Conservation (phyloP, 2,113 vertebrate species). For the Nettapus auritus region DNA sequence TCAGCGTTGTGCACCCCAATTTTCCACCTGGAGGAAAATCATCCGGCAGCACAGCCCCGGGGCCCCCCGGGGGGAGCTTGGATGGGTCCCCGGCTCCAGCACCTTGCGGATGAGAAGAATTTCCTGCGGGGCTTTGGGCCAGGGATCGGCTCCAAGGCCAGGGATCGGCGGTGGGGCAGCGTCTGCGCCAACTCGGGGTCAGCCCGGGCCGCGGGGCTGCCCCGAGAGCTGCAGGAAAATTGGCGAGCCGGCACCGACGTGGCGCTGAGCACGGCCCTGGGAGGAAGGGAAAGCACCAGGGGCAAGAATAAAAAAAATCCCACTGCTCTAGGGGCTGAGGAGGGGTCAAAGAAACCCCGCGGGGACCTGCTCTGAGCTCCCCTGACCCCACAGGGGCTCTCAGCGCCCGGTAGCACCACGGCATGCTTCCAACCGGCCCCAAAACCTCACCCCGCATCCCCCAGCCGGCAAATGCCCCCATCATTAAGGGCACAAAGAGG, state of each 20-base stretch:
- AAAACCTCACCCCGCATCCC: no score
- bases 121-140: background rate
- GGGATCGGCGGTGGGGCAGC: no score
- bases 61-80: fast-evolving
- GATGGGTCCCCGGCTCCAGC: background rate
- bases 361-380: background rate
- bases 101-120: background rate
- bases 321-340: fast-evolving
- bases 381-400: background rate
- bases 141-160: background rate
- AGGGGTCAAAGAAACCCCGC: background rate
- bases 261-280: background rate
- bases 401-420: fast-evolving
- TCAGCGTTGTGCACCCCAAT: fast-evolving
- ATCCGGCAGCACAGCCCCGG: background rate
- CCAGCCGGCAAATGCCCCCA: background rate
- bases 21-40: background rate
- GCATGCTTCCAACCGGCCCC: background rate
- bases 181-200: background rate
- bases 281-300: fast-evolving
- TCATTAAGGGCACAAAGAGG: no score
- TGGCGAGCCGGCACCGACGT: background rate
- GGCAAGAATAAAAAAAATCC: background rate
- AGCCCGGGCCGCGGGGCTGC: background rate
- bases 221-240: background rate